These are phyloP conservation scores for Anniella stebbinsi DNA, from an alignment of 2,797 vertebrate species.

Conservation along the genomic window DNA sequence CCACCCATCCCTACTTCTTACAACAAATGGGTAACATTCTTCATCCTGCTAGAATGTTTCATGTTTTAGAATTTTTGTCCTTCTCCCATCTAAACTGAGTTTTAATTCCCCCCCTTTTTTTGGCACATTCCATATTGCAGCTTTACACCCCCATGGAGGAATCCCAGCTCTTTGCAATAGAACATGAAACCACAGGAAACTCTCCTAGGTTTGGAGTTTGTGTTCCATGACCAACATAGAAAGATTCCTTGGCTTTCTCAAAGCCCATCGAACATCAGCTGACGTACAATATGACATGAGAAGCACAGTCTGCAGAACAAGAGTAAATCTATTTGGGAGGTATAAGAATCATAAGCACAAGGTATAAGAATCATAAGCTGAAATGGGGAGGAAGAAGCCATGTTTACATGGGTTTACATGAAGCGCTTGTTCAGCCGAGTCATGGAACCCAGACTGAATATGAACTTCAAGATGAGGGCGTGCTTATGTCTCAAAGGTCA, in stretches of 20 bases:
- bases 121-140: conserved; percentile 51
- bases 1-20: not conserved
- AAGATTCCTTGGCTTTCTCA: conserved; percentile 8
- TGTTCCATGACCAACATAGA: conserved; percentile 53
- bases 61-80: conserved; percentile 55
- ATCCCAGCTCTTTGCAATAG: conserved; percentile 29
- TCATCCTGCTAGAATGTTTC: conserved; percentile 52
- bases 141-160: conserved; percentile 47
- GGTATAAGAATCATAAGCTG: not conserved
- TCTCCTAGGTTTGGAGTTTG: conserved; percentile 55
- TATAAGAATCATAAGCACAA: not conserved
- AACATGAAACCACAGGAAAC: conserved; percentile 59
- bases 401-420: not conserved
- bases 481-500: not conserved
- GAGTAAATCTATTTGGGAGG: conserved; percentile 16
- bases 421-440: not conserved
- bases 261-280: conserved; percentile 59
- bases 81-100: conserved; percentile 2
- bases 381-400: not conserved
- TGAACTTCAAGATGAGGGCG: not conserved
- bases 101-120: conserved; percentile 9
- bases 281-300: conserved; percentile 29
- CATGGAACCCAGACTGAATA: not conserved
- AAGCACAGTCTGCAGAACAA: not conserved
- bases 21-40: conserved; percentile 23